phyloP scores from a whole-genome alignment of 35 echinoderm and acorn worm species.

The Holothuria glaberrima region DNA sequence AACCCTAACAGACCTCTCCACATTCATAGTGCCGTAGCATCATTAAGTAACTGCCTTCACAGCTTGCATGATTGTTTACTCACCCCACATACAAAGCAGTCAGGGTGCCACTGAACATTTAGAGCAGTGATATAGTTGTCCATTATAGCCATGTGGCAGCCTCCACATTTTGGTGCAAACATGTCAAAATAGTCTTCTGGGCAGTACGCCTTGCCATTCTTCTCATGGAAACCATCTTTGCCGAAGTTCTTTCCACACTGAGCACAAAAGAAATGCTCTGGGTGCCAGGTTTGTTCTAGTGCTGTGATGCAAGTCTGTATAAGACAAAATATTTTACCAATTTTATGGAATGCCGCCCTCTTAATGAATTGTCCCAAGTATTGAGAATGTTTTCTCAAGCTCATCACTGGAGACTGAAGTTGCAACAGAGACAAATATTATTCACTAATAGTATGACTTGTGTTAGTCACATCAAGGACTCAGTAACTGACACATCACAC shows the following conservation, averaged over 20 bases:
- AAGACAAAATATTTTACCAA: not conserved
- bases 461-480: too few species aligned
- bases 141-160: conserved; percentile 93
- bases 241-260: conserved; percentile 93
- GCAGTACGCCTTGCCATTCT: conserved; percentile 93
- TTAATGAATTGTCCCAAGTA: too few species aligned
- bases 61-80: not conserved
- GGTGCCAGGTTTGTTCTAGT: conserved; percentile 97
- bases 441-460: too few species aligned
- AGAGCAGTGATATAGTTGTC: conserved; percentile 97
- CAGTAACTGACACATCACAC: too few species aligned
- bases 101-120: conserved; percentile 96
- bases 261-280: conserved; percentile 98
- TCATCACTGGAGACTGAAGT: too few species aligned
- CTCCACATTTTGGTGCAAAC: conserved; percentile 97
- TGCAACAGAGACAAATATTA: too few species aligned
- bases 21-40: too few species aligned
- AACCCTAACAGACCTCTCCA: too few species aligned
- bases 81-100: conserved; percentile 97
- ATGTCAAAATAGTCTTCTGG: conserved; percentile 97
- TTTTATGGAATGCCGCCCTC: too few species aligned
- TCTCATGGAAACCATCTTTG: conserved; percentile 96
- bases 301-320: conserved; percentile 90
- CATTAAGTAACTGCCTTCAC: too few species aligned
- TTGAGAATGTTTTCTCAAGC: too few species aligned